phyloP scores from a whole-genome alignment of 92 coral and sea anemone genomes.

The Epizoanthus illoricatus region DNA sequence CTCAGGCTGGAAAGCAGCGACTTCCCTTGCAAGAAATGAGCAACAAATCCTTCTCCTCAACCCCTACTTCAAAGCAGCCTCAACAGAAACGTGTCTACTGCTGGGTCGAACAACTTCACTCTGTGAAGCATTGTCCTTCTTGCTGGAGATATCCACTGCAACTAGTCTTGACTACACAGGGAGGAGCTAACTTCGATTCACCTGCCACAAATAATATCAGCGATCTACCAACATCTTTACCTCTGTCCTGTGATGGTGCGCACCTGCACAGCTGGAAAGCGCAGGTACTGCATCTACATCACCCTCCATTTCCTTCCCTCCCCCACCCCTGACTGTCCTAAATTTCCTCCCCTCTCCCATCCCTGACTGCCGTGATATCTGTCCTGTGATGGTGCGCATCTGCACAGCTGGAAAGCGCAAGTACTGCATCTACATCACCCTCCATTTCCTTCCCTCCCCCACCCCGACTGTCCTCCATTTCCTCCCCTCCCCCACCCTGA shows the following conservation, averaged over 20 bases:
- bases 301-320: no score
- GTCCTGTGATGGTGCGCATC: no score
- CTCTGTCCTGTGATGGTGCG: constrained; percentile 57
- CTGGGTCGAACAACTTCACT: constrained; percentile 71
- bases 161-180: constrained; percentile 44
- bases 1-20: background rate
- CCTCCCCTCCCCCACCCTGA: no score
- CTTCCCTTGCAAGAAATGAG: background rate
- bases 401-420: no score
- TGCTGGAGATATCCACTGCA: constrained; percentile 72
- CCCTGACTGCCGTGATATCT: no score
- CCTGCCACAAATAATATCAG: constrained; percentile 21
- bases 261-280: constrained; percentile 80
- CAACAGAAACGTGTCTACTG: constrained; percentile 44
- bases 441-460: no score
- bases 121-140: constrained; percentile 51
- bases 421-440: no score
- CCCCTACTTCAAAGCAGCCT: background rate
- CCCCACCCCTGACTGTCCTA: no score
- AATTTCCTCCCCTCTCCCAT: no score
- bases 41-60: background rate
- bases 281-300: constrained; percentile 50
- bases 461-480: no score
- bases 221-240: constrained; percentile 64
- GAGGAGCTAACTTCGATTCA: background rate